phyloP scores from a whole-genome alignment of 2,113 vertebrate species.

The Melanocharis versteri region DNA sequence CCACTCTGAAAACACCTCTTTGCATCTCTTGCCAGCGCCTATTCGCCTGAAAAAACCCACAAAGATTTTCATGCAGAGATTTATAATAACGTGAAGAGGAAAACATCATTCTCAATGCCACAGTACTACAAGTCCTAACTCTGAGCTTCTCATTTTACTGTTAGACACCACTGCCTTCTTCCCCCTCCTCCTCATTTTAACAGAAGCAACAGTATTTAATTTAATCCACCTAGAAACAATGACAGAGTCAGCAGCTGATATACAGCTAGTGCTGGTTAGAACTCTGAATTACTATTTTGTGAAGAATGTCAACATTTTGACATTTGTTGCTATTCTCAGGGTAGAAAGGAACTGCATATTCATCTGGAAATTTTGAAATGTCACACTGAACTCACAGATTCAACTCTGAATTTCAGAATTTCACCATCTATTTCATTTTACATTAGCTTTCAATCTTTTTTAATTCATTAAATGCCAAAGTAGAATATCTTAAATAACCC shows the following conservation, averaged over 20 bases:
- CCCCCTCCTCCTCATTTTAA: slow-evolving; percentile 3
- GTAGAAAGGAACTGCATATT: slow-evolving; percentile 19
- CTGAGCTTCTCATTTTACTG: not conserved
- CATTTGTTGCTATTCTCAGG: slow-evolving; percentile 46
- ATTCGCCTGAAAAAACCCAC: not conserved
- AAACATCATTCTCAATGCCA: not conserved
- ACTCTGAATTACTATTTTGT: slow-evolving; percentile 27
- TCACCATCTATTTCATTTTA: slow-evolving; percentile 23
- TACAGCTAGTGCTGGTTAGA: slow-evolving; percentile 28
- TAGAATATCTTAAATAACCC: not conserved
- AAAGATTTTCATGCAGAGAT: not conserved
- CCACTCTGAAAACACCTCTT: not conserved
- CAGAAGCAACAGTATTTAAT: slow-evolving; percentile 25
- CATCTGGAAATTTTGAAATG: slow-evolving; percentile 51
- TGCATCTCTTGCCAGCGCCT: not conserved
- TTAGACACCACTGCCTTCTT: not conserved
- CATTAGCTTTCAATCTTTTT: not conserved
- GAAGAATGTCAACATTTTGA: slow-evolving; percentile 55
- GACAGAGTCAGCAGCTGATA: slow-evolving; percentile 32
- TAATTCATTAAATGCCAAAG: not conserved
- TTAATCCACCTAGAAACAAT: slow-evolving; percentile 43
- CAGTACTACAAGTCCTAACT: not conserved
- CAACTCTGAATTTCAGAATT: slow-evolving; percentile 25
- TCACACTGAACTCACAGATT: not conserved
- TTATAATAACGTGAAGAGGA: not conserved